Percentiles rank a stretch among this genome's conserved stretches.
Conservation (phyloP, 2,797 vertebrate species). For the Sebastes kiyomatsui region DNA sequence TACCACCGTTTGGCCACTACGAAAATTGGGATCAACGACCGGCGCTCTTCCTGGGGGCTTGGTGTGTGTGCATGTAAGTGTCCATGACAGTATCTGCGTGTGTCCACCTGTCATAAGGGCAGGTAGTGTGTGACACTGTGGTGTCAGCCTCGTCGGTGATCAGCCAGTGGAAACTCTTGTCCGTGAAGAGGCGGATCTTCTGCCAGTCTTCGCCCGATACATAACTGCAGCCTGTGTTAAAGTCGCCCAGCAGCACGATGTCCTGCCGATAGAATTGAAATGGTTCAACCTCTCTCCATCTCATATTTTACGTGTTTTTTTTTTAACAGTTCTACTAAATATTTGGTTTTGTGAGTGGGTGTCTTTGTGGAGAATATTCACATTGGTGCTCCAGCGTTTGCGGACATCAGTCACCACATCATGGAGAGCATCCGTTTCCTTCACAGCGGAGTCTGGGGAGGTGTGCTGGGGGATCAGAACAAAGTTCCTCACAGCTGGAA, state of each 20-base stretch:
- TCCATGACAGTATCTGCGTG: not conserved
- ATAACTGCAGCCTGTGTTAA: conserved; percentile 89
- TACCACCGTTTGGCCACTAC: no score
- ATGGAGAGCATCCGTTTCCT: conserved; percentile 86
- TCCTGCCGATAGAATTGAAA: conserved; percentile 74
- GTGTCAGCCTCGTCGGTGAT: conserved; percentile 84
- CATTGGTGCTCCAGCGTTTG: conserved; percentile 86
- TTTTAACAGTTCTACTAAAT: not conserved
- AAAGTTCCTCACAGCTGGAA: conserved; percentile 79
- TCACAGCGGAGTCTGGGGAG: conserved; percentile 80
- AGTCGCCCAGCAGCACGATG: conserved; percentile 92
- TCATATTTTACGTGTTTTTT: not conserved
- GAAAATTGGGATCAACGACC: no score
- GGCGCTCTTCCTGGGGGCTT: no score
- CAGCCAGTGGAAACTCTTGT: conserved; percentile 89
- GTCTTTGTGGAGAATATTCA: conserved; percentile 59
- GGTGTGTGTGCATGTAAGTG: not conserved
- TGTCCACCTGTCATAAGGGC: conserved; percentile 90
- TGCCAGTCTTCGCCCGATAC: conserved; percentile 83
- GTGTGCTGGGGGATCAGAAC: conserved; percentile 91
- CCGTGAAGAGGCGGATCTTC: conserved; percentile 86
- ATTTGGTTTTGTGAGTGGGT: not conserved
- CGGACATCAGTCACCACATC: conserved; percentile 86
- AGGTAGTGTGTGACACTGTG: conserved; percentile 84
- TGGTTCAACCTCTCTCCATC: not conserved